phyloP scores from a whole-genome alignment of 2,888 invertebrate species.

The Rhamphomyia laevipes region DNA sequence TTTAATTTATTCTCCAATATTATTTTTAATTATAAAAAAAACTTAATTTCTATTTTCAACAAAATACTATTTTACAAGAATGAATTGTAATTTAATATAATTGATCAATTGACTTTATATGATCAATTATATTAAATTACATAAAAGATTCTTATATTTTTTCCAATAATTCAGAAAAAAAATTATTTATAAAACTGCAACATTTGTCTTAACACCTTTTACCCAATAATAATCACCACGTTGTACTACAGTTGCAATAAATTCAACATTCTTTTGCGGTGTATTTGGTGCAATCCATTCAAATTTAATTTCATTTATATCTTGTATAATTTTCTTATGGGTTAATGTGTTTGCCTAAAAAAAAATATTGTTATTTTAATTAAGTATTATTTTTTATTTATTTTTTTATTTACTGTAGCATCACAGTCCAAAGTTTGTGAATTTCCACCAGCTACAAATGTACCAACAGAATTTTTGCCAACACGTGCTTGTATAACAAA shows the following conservation, averaged over 20 bases:
- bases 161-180: no score
- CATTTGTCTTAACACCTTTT: neutral
- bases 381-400: neutral
- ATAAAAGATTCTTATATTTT: no score
- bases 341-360: constrained; percentile 51
- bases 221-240: neutral
- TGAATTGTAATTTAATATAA: no score
- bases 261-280: constrained; percentile 44
- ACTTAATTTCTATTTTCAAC: no score
- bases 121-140: no score
- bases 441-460: constrained; percentile 43
- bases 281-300: constrained; percentile 54
- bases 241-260: neutral
- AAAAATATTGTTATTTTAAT: constrained; percentile 3
- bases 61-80: no score
- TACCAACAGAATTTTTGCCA: constrained; percentile 48
- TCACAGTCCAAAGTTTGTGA: constrained; percentile 34
- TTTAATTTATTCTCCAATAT: no score
- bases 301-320: constrained; percentile 43
- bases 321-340: constrained; percentile 51
- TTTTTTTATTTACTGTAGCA: constrained; percentile 19
- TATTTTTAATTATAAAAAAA: no score
- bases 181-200: neutral
- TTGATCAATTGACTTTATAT: no score
- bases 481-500: constrained; percentile 54